These are phyloP conservation scores for Congeria kusceri DNA, from an alignment of 2,888 invertebrate species.

Conservation along the genomic window DNA sequence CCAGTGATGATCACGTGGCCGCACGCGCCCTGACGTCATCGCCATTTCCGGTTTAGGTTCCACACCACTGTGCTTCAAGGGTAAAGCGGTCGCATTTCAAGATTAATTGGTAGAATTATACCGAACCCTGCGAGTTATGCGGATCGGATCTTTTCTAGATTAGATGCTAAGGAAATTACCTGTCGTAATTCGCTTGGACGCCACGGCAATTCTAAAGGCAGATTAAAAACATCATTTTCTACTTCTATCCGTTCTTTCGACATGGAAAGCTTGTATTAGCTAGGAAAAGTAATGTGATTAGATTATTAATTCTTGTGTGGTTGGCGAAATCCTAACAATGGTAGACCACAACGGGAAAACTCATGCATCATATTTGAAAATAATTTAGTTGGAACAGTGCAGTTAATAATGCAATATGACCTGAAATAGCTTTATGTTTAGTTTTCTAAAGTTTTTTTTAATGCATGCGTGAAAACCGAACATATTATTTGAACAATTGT, in stretches of 20 bases:
- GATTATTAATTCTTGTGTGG: too few relatives aligned
- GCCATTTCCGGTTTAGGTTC: constrained; percentile 53
- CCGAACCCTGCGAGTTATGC: constrained; percentile 17
- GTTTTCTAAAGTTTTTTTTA: too few relatives aligned
- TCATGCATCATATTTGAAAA: too few relatives aligned
- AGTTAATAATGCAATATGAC: too few relatives aligned
- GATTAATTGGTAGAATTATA: constrained; percentile 51
- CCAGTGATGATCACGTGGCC: constrained; percentile 40
- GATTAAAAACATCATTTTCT: constrained; percentile 46
- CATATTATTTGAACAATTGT: too few relatives aligned
- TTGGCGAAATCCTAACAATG: too few relatives aligned
- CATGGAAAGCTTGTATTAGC: too few relatives aligned
- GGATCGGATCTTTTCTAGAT: constrained; percentile 37
- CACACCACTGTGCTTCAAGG: constrained; percentile 44
- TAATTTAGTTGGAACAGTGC: too few relatives aligned
- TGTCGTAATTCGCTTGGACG: constrained; percentile 31
- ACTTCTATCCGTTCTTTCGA: background rate
- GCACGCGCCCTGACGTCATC: constrained; percentile 55
- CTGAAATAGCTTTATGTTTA: too few relatives aligned
- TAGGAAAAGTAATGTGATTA: too few relatives aligned
- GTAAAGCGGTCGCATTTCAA: constrained; percentile 43
- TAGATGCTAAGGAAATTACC: constrained; percentile 49
- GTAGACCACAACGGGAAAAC: too few relatives aligned
- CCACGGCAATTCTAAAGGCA: constrained; percentile 33
- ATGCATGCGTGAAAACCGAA: too few relatives aligned